These are phyloP conservation scores for Entomobrya proxima DNA, from an alignment of 2,888 invertebrate genomes.

Conservation along the genomic window DNA sequence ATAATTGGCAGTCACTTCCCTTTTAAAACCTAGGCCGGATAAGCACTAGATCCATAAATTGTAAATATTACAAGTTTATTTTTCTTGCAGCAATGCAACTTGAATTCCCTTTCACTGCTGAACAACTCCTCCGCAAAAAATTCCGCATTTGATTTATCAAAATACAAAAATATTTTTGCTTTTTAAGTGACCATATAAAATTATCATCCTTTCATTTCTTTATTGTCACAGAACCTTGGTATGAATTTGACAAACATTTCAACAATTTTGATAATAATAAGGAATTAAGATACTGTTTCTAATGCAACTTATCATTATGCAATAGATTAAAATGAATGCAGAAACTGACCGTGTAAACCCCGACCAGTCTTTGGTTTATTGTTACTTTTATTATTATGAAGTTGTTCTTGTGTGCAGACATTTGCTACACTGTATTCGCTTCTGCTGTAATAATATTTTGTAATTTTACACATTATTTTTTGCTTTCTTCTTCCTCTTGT, in stretches of 20 bases:
- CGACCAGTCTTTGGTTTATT: conserved; percentile 34
- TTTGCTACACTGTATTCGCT: too few relatives aligned
- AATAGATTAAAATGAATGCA: neutral
- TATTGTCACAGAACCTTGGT: conserved; percentile 11
- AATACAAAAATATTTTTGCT: too few relatives aligned
- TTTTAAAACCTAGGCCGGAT: conserved; percentile 3
- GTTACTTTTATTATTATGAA: conserved; percentile 26
- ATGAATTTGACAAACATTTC: conserved; percentile 3
- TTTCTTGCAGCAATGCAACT: too few relatives aligned
- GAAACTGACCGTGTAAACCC: conserved; percentile 8
- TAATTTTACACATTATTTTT: conserved; percentile 9
- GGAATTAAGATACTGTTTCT: neutral
- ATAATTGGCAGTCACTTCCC: neutral
- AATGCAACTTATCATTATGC: neutral
- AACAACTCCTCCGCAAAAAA: neutral
- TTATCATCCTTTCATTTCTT: conserved; percentile 17
- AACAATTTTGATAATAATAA: conserved; percentile 26
- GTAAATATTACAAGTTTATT: too few relatives aligned
- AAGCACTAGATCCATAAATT: neutral
- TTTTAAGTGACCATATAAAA: too few relatives aligned
- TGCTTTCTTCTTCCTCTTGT: neutral
- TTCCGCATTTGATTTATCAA: conserved; percentile 1
- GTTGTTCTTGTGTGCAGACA: conserved; percentile 4
- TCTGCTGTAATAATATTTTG: conserved; percentile 17
- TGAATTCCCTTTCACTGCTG: conserved; percentile 12